Conservation (phyloP, 1,140 invertebrate species). For the Formica exsecta region DNA sequence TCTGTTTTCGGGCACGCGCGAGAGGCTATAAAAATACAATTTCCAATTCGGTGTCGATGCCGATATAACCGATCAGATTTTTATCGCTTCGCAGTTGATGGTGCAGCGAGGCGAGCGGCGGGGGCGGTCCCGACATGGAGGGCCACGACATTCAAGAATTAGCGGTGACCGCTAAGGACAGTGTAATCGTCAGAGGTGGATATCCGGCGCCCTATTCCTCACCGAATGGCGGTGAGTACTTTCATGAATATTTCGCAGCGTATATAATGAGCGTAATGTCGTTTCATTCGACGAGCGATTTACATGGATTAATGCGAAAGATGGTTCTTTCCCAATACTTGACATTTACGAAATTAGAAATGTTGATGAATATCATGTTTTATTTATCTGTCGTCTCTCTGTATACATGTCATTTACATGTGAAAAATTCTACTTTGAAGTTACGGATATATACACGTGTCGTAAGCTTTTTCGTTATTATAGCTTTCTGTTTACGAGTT, state of each 20-base stretch:
- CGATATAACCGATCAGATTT: neutral
- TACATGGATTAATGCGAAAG: neutral
- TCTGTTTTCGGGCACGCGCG: neutral
- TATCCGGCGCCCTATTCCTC: conserved; percentile 44
- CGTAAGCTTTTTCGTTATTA: neutral
- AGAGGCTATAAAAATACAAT: neutral
- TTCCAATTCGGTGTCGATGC: neutral
- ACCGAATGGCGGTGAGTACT: conserved; percentile 56
- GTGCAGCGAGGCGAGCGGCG: neutral
- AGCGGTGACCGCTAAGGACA: conserved; percentile 20
- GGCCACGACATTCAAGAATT: conserved; percentile 46
- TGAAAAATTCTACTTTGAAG: neutral
- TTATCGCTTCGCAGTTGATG: conserved; percentile 43
- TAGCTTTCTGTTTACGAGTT: neutral
- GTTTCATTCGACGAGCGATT: neutral
- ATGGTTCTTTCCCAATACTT: neutral
- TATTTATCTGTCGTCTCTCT: neutral
- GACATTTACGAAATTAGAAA: neutral
- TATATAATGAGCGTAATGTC: neutral
- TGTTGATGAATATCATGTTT: neutral
- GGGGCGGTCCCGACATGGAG: conserved; percentile 54
- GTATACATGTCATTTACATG: neutral
- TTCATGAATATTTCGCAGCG: neutral
- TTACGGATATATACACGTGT: neutral
- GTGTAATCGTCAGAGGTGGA: conserved; percentile 47